Percentiles rank a stretch among this genome's conserved stretches.
Conservation (phyloP, 2,888 invertebrate genomes). For the Drosophila dives region DNA sequence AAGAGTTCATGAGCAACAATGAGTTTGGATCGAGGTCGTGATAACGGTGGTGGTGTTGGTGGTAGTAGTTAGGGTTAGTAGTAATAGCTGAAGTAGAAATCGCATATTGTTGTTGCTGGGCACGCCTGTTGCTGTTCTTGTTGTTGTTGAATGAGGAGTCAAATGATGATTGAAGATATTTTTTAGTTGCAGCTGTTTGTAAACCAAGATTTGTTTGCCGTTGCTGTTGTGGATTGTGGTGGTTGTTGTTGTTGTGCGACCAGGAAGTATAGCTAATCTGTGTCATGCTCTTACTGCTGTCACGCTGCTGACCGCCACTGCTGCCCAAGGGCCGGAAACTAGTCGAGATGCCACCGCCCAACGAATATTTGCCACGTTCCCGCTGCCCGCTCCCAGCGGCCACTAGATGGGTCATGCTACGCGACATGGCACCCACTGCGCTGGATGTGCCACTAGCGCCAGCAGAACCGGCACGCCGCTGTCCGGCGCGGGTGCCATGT, state of each 20-base stretch:
- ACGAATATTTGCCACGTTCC: constrained; percentile 72
- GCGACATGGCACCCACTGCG: constrained; percentile 86
- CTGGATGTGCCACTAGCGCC: constrained; percentile 59
- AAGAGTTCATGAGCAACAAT: constrained; percentile 84
- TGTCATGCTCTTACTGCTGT: constrained; percentile 86
- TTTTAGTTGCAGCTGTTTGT: constrained; percentile 84
- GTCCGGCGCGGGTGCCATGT: constrained; percentile 7
- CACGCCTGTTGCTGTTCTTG: constrained; percentile 80
- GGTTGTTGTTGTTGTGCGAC: constrained; percentile 65
- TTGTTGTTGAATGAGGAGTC: constrained; percentile 72
- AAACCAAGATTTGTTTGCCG: constrained; percentile 82
- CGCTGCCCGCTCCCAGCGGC: constrained; percentile 69
- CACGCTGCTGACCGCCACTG: constrained; percentile 73
- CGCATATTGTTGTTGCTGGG: constrained; percentile 83
- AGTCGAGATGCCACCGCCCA: constrained; percentile 81
- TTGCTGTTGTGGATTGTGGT: constrained; percentile 75
- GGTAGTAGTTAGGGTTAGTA: constrained; percentile 62
- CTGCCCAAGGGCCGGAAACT: constrained; percentile 83
- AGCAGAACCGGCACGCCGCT: constrained; percentile 46
- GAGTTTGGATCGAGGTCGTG: constrained; percentile 83
- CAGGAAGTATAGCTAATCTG: constrained; percentile 84
- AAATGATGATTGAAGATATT: constrained; percentile 84
- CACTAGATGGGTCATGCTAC: constrained; percentile 90
- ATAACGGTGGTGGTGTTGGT: constrained; percentile 77
- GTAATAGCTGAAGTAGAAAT: constrained; percentile 68